Evolutionary conservation across 53 echinoderm and acorn worm species (phyloP).

Genomic region (Luidia sarsii): DNA sequence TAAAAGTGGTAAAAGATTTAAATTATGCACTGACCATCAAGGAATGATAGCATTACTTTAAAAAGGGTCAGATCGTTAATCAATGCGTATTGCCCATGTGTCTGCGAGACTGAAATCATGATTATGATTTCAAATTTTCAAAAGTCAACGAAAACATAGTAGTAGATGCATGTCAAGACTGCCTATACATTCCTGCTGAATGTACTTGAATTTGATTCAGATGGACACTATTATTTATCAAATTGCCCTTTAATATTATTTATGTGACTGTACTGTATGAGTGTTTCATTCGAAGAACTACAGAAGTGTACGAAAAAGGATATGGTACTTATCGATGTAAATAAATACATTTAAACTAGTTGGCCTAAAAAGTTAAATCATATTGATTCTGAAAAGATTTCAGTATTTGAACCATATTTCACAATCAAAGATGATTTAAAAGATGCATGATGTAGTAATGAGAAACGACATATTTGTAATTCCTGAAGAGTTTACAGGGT

Average conservation of each 20-base stretch:
- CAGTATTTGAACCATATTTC: neutral
- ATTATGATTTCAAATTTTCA: conserved; percentile 10
- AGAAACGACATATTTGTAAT: conserved; percentile 28
- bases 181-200: neutral
- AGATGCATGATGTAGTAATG: conserved; percentile 13
- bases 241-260: conserved; percentile 17
- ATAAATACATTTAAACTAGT: conserved; percentile 1
- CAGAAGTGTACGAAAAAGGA: neutral
- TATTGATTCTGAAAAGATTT: neutral
- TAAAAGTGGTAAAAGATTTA: conserved; percentile 18
- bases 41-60: conserved; percentile 12
- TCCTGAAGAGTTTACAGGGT: neutral
- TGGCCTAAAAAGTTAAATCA: neutral
- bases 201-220: conserved; percentile 18
- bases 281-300: neutral
- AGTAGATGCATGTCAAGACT: conserved; percentile 20
- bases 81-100: conserved; percentile 28
- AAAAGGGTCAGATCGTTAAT: conserved; percentile 16
- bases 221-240: conserved; percentile 14
- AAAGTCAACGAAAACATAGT: conserved; percentile 10
- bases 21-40: conserved; percentile 29
- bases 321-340: neutral
- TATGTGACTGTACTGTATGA: conserved; percentile 7
- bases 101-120: conserved; percentile 17
- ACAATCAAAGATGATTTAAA: conserved; percentile 30